These are phyloP conservation scores for Nomada lathburiana DNA, from an alignment of 2,888 invertebrate genomes.

Conservation along the genomic window DNA sequence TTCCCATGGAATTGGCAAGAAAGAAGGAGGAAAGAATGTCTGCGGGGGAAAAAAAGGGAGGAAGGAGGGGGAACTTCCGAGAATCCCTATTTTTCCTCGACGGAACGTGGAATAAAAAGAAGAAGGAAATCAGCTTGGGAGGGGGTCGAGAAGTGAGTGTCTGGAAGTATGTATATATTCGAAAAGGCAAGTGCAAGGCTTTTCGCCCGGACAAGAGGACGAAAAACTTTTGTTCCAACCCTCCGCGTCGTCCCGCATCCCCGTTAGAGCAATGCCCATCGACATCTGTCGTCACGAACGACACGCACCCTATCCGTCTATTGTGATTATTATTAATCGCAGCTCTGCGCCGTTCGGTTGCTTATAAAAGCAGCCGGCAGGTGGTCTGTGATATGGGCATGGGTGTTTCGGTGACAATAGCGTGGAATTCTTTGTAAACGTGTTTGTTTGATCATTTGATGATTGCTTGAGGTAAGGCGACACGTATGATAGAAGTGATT, in stretches of 20 bases:
- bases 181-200: slow-evolving; percentile 62
- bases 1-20: slow-evolving; percentile 37
- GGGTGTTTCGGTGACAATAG: not conserved
- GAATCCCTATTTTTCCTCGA: slow-evolving; percentile 53
- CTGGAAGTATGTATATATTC: slow-evolving; percentile 62
- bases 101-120: slow-evolving; percentile 26
- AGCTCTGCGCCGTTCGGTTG: not conserved
- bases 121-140: slow-evolving; percentile 8
- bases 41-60: not conserved
- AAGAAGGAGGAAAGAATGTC: not conserved
- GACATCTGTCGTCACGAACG: slow-evolving; percentile 43
- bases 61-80: slow-evolving; percentile 46
- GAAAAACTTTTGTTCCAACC: slow-evolving; percentile 61
- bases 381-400: not conserved
- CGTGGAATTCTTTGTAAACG: not conserved
- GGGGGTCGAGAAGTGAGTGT: slow-evolving; percentile 14
- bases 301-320: not conserved
- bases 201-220: slow-evolving; percentile 54
- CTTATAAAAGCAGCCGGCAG: slow-evolving; percentile 6
- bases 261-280: slow-evolving; percentile 46
- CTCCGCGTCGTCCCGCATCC: slow-evolving; percentile 5
- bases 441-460: not conserved
- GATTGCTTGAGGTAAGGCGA: not conserved
- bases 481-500: too few relatives aligned
- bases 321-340: slow-evolving; percentile 49